Conservation (phyloP, 2,888 invertebrate species). For the Neuroscelio doddi region DNA sequence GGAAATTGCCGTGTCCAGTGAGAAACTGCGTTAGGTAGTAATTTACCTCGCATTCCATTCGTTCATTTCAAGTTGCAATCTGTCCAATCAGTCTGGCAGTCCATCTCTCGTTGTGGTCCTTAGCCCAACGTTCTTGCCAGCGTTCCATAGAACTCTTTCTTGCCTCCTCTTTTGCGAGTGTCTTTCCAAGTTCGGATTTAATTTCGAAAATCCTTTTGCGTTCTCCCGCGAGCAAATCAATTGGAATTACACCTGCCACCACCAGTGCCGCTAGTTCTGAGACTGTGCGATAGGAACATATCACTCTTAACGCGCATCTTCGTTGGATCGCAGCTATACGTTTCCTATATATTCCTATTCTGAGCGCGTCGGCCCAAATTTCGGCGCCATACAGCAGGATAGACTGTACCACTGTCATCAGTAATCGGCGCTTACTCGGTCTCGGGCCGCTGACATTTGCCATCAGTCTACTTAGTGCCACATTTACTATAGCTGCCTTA, state of each 20-base stretch:
- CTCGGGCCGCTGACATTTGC: constrained; percentile 28
- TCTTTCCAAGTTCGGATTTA: background rate
- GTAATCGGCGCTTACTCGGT: constrained; percentile 15
- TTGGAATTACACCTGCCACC: constrained; percentile 40
- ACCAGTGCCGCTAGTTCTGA: constrained; percentile 44
- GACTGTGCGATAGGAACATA: constrained; percentile 46
- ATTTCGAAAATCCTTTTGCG: constrained; percentile 7
- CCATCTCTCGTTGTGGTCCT: constrained; percentile 34
- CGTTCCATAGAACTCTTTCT: no score
- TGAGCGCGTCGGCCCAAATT: constrained; percentile 34
- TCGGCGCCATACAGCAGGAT: constrained; percentile 46
- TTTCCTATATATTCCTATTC: constrained; percentile 28
- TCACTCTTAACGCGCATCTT: constrained; percentile 34
- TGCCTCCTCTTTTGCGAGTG: constrained; percentile 8
- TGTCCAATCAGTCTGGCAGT: constrained; percentile 34
- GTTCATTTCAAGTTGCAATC: constrained; percentile 35
- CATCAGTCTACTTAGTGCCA: constrained; percentile 1
- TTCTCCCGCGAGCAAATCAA: constrained; percentile 39
- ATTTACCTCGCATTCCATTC: constrained; percentile 24
- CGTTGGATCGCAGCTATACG: constrained; percentile 44
- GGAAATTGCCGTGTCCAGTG: constrained; percentile 10
- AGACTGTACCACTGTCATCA: constrained; percentile 35
- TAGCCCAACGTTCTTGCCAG: constrained; percentile 42
- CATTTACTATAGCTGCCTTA: constrained; percentile 16
- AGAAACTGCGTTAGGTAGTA: constrained; percentile 18